Evolutionary conservation across 2,888 invertebrate species (phyloP).

Genomic region (Odontocolon sp.): DNA sequence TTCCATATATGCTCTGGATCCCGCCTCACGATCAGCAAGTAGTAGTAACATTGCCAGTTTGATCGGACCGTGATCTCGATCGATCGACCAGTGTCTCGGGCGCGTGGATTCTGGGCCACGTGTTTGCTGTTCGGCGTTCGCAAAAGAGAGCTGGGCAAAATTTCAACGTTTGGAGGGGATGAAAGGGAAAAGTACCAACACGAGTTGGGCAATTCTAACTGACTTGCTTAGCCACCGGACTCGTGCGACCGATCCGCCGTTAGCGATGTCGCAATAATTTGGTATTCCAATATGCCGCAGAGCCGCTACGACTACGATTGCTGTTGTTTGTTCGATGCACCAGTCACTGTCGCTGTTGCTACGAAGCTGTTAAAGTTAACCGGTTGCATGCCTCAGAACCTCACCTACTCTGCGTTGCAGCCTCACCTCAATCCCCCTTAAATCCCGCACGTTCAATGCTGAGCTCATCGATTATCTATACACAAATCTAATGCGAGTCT

Average conservation of each 20-base stretch:
- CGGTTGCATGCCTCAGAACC: slow-evolving; percentile 60
- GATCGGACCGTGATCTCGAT: slow-evolving; percentile 14
- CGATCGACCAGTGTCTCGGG: not conserved
- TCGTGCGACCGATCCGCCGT: slow-evolving; percentile 66
- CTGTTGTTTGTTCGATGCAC: slow-evolving; percentile 32
- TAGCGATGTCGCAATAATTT: slow-evolving; percentile 77
- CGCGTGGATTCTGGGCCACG: slow-evolving; percentile 35
- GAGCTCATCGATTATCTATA: slow-evolving; percentile 3
- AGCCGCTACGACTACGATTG: slow-evolving; percentile 28
- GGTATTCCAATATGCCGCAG: slow-evolving; percentile 75
- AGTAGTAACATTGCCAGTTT: slow-evolving; percentile 29
- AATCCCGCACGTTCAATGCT: not conserved
- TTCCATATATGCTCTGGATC: too few relatives aligned
- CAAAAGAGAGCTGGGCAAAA: slow-evolving; percentile 60
- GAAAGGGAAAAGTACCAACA: slow-evolving; percentile 75
- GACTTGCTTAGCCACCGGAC: slow-evolving; percentile 67
- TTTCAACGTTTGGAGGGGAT: slow-evolving; percentile 68
- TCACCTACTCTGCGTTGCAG: slow-evolving; percentile 51
- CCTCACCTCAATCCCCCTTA: slow-evolving; percentile 48
- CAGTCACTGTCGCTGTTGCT: slow-evolving; percentile 15
- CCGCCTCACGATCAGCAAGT: too few relatives aligned
- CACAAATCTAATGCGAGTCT: not conserved
- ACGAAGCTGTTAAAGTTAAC: slow-evolving; percentile 8
- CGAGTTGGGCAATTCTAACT: slow-evolving; percentile 72
- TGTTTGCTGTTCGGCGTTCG: not conserved